Evolutionary conservation across 2,888 invertebrate species (phyloP).

Genomic region (Drosophila neutralis): DNA sequence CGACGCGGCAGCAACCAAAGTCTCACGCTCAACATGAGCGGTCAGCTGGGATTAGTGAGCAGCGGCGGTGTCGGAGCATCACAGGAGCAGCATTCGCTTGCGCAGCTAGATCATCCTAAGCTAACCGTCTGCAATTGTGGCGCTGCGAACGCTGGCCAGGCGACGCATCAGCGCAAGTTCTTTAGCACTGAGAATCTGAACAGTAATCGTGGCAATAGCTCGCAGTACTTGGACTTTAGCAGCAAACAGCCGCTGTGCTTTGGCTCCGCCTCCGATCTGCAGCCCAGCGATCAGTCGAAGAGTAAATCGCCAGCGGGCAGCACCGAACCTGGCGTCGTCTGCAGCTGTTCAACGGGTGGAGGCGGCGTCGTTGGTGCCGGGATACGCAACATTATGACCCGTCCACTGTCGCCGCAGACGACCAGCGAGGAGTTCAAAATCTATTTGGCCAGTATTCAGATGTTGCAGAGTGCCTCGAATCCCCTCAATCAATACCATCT

Average conservation of each 20-base stretch:
- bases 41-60: conserved; percentile 21
- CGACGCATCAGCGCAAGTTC: conserved; percentile 83
- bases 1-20: conserved; percentile 96
- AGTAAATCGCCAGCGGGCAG: conserved; percentile 23
- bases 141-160: conserved; percentile 55
- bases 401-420: conserved; percentile 88
- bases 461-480: conserved; percentile 89
- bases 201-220: conserved; percentile 68
- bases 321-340: conserved; percentile 59
- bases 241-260: conserved; percentile 82
- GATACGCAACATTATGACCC: conserved; percentile 87
- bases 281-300: conserved; percentile 69
- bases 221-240: conserved; percentile 80
- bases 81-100: conserved; percentile 42
- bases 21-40: conserved; percentile 90
- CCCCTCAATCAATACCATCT: conserved; percentile 87
- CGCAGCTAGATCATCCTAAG: conserved; percentile 61
- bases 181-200: conserved; percentile 84
- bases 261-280: conserved; percentile 85
- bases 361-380: conserved; percentile 38
- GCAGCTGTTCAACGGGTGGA: conserved; percentile 81
- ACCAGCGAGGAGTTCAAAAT: conserved; percentile 90
- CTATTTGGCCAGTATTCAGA: conserved; percentile 90
- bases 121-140: conserved; percentile 66
- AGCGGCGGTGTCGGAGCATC: conserved; percentile 17